Conservation (phyloP, 2,888 invertebrate genomes). For the Andrena minutula region DNA sequence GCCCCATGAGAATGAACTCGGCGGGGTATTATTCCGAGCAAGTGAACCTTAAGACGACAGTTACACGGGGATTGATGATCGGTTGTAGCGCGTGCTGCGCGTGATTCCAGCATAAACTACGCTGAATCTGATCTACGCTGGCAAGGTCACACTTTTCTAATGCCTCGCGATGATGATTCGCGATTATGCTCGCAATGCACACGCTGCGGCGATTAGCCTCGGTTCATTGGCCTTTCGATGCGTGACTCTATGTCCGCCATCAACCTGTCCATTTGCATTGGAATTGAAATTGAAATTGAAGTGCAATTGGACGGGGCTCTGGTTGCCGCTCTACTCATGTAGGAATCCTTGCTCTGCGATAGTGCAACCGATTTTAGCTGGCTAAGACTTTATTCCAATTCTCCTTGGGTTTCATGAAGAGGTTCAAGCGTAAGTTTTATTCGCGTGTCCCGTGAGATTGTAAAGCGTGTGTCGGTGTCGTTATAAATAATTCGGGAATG, state of each 20-base stretch:
- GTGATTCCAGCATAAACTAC: slow-evolving; percentile 17
- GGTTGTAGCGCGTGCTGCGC: slow-evolving; percentile 26
- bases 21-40: slow-evolving; percentile 13
- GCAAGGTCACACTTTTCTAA: slow-evolving; percentile 19
- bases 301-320: not conserved
- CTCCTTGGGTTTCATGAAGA: not conserved
- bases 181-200: not conserved
- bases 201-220: not conserved
- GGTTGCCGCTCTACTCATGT: not conserved
- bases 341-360: too few species aligned
- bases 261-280: not conserved
- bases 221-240: not conserved
- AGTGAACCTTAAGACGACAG: slow-evolving; percentile 45
- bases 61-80: slow-evolving; percentile 64
- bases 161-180: not conserved
- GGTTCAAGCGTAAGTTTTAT: not conserved
- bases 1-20: slow-evolving; percentile 18
- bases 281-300: slow-evolving; percentile 2
- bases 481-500: not conserved
- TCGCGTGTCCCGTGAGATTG: not conserved
- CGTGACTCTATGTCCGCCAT: not conserved
- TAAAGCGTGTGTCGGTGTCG: not conserved
- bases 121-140: slow-evolving; percentile 8
- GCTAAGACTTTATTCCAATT: not conserved
- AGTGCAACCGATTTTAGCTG: too few species aligned